Evolutionary conservation across 2,797 vertebrate species (phyloP).

Genomic region (Anguilla anguilla): DNA sequence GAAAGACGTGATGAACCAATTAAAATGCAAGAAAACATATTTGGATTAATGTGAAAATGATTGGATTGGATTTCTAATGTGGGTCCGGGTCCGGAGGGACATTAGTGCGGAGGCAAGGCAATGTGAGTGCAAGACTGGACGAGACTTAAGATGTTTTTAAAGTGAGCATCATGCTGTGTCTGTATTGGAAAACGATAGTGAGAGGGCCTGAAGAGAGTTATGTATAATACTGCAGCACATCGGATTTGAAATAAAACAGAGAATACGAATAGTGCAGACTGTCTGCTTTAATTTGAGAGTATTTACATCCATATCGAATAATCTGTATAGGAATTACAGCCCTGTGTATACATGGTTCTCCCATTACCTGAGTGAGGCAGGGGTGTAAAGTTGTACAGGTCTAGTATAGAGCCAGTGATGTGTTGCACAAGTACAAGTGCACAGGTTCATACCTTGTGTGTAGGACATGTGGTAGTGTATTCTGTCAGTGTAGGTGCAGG

Average conservation of each 20-base stretch:
- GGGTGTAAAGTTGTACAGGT: neutral
- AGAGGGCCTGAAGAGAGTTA: neutral
- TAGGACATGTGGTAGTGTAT: neutral
- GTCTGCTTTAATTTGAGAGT: neutral
- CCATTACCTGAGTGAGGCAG: neutral
- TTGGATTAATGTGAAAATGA: neutral
- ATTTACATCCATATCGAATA: neutral
- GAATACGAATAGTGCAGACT: neutral
- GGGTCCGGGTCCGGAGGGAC: neutral
- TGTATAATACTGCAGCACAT: neutral
- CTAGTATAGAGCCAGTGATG: slow-evolving; percentile 7
- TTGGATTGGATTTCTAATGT: neutral
- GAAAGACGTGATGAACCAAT: neutral
- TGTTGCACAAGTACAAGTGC: neutral
- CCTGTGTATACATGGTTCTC: neutral
- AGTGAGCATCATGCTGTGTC: neutral
- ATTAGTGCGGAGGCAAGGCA: neutral
- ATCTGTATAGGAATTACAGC: neutral
- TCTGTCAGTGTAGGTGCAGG: neutral
- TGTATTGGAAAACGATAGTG: neutral
- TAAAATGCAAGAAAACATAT: neutral
- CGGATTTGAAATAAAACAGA: neutral
- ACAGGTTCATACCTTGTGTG: neutral
- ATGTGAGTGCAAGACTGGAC: neutral
- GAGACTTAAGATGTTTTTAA: neutral